Base-by-base conservation (phyloP, 2,797 vertebrate genomes). In the Lemur catta region DNA sequence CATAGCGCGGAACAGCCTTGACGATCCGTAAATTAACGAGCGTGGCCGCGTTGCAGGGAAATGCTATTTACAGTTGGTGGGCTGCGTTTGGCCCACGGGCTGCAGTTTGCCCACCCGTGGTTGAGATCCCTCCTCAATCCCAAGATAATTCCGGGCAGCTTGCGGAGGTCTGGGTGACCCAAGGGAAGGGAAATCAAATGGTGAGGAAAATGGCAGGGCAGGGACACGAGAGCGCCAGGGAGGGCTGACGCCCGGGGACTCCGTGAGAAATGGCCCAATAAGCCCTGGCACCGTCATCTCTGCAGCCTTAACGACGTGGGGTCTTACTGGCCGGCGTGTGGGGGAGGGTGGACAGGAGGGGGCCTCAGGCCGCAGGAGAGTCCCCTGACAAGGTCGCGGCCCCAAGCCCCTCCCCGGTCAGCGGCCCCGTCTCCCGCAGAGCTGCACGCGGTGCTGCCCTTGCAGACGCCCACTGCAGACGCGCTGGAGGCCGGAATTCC, bases 331-430 rank as follows among this genome's bases (percentile, higher is more conserved):
- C 35, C 90, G 74, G 89, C 1, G 28, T 2, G 2, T 6, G 35
- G 38, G 26, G n/a, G 1, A n/a, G 1, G 35, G 33, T 12, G 33
- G 26, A 46, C 2, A 41, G 67, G 35, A 17, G 24, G 55, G 52
- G 71, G 2, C 4, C 24, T 30, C 1, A 6, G 22, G 48, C 38
- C 26, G 38, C 2, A 6, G 5, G 3, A 3, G 12, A 46, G 30
- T 76, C 33, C 50, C 55, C 38, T 17, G 52, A 26, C 7, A 35
- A 84, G 50, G 18, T 3, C 38, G 43, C 15, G 50, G 26, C n/a
- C 33, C 2, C 13, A 26, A 26, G 59, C 10, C 9, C 50, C n/a
- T 11, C 6, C 24, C 67, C 0, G 0, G 24, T 15, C 38, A 46
- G 30, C 52, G 41, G 46, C 4, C 1, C 12, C 38, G 2, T 14